Percentiles rank a stretch among this genome's conserved stretches.
These are phyloP conservation scores for Falco cherrug DNA, from an alignment of 2,797 vertebrate species.

Conservation along the genomic window DNA sequence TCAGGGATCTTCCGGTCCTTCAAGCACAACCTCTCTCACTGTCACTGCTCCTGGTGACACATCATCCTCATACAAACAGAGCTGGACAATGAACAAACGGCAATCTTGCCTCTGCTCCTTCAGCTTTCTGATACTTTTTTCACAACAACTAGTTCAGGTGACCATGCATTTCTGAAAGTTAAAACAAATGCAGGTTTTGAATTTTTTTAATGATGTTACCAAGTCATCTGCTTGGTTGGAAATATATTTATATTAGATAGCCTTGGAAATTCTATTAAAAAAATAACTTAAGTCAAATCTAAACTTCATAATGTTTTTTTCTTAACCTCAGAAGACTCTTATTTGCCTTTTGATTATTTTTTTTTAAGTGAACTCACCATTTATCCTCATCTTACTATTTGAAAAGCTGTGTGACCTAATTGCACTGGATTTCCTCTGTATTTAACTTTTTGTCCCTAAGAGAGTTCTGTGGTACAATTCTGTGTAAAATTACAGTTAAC, in stretches of 20 bases:
- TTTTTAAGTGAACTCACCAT: not conserved
- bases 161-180: not conserved
- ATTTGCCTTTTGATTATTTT: not conserved
- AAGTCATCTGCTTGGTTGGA: not conserved
- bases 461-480: not conserved
- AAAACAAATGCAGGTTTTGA: constrained; percentile 5
- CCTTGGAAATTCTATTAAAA: not conserved
- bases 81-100: constrained; percentile 1
- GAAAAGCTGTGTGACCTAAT: not conserved
- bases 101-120: not conserved
- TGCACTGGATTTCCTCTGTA: not conserved
- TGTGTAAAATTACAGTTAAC: not conserved
- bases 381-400: not conserved
- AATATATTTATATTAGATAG: not conserved
- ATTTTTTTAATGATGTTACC: not conserved
- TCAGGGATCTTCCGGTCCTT: not conserved
- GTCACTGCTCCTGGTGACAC: not conserved
- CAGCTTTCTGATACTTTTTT: not conserved
- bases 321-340: not conserved
- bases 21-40: not conserved
- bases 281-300: not conserved
- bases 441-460: not conserved
- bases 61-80: not conserved
- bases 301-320: not conserved
- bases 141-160: not conserved